Evolutionary conservation across 2,888 invertebrate species (phyloP), one percentile per base, ranked within the genome.

Genomic region (Coenonympha glycerion): DNA sequence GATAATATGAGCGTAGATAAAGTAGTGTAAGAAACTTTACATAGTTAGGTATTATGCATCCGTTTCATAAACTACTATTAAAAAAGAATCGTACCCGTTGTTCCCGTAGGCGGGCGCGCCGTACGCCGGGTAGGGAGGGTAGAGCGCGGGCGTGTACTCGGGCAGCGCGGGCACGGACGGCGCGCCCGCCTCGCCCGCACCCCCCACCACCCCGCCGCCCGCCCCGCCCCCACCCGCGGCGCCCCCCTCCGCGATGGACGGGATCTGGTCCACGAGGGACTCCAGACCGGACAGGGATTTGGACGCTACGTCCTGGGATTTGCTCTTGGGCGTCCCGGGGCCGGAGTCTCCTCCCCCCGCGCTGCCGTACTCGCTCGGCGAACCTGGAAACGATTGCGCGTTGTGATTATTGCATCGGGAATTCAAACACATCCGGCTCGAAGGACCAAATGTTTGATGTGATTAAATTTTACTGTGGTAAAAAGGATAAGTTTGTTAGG

Each of bases 221-320:
- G 90, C 53, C 22, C 49, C 64, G 15, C 52, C 59, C 15, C 52
- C 66, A 39, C 53, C 54, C 60, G 63, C 65, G 22, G 55, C 62
- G 37, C 59, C 63, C 48, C 92, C 92, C 65, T 95, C 95, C 49
- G 93, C 92, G 77, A 95, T 93, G 65, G 94, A 93, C 44, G 95
- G 96, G 79, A 96, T 96, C 89, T 96, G 96, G 85, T 96, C 95
- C 58, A 96, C 95, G 40, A 96, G 88, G 33, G 95, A 95, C 79
- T 96, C 95, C 39, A 96, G 88, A 15, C 95, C 96, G 13, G 95
- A 95, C 40, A 95, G 86, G 64, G 94, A 94, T 75, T 95, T 95
- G 21, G 94, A 92, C n/a, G 95, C 91, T 26, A 95, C 93, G 80
- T 95, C 95, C 68, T 92, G 92, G 0, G 80, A 58, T 54, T 84